These are phyloP conservation scores for Ophion costatus DNA, from an alignment of 2,888 invertebrate species.

Conservation along the genomic window DNA sequence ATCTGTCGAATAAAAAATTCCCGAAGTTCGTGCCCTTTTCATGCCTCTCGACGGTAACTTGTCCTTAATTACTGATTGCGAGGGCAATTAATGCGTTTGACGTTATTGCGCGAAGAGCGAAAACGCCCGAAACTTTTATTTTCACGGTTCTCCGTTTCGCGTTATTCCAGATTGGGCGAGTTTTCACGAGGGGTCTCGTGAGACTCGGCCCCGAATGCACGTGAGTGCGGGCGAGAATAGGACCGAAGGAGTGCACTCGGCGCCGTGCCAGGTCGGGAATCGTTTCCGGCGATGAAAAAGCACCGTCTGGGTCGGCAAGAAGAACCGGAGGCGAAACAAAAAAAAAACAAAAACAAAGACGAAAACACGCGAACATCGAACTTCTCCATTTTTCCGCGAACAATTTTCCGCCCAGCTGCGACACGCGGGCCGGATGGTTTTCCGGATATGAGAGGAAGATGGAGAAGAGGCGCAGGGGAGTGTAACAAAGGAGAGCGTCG, in stretches of 20 bases:
- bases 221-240: not conserved
- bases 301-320: constrained; percentile 10
- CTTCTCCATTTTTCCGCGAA: constrained; percentile 33
- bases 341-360: not conserved
- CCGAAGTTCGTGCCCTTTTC: no score
- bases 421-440: not conserved
- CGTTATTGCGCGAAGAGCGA: not conserved
- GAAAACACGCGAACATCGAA: constrained; percentile 11
- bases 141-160: not conserved
- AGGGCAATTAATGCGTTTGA: no score
- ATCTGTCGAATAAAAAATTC: no score
- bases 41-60: no score
- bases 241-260: constrained; percentile 34
- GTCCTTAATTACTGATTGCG: no score
- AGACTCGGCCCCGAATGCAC: not conserved
- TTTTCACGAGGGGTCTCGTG: constrained; percentile 14
- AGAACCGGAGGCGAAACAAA: not conserved
- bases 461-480: not conserved
- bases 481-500: not conserved
- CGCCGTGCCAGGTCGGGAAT: constrained; percentile 47
- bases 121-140: not conserved
- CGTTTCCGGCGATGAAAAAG: constrained; percentile 54
- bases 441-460: not conserved
- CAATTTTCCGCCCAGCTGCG: constrained; percentile 14
- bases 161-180: not conserved